Base-by-base conservation (phyloP, 2,888 invertebrate genomes). In the Coelopa pilipes region DNA sequence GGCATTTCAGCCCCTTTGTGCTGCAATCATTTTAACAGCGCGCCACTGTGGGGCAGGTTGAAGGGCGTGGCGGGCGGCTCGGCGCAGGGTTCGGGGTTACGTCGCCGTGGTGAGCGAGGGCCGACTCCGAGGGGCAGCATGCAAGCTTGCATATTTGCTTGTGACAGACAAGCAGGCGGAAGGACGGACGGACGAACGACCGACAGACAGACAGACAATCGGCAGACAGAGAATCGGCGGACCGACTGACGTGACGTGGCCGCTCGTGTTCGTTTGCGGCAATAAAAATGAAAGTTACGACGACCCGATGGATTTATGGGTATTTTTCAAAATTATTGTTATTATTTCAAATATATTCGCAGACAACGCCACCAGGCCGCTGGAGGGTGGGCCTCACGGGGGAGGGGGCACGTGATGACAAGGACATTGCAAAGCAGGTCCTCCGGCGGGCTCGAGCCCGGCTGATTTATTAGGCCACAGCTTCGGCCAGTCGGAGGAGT, bases 281-380 rank as follows among this genome's bases (percentile, higher is more conserved):
- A 82, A 84, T 85, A 85, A 85, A 85, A 84, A 83, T 79, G 81
- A 80, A 84, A 84, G 83, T 85, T 85, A 85, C 85, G 83, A 85
- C 82, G 81, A 82, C 82, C 80, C 74, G 75, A 76, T 80, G 81
- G 84, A 84, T 84, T 84, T 84, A 84, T 85, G 85, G 79, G 76
- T 80, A 82, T 85, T 84, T 83, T 80, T 77, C 78, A 79, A 80
- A 84, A 85, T 84, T 83, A 82, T 82, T 83, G 79, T 83, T 83
- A 83, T 83, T 80, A 81, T 81, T 82, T 76, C 59, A 70, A 46
- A 70, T 70, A 66, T 66, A 34, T 34, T 21, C 47, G 55, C 68
- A 50, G 68, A 57, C 55, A 21, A 49, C 21, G 70, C 47, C 13
- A 13, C 13, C 9, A n/a, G 10, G 24, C 12, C 5, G 53, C 34